Conservation (phyloP, 1,140 invertebrate genomes). For the Ectropis grisescens region DNA sequence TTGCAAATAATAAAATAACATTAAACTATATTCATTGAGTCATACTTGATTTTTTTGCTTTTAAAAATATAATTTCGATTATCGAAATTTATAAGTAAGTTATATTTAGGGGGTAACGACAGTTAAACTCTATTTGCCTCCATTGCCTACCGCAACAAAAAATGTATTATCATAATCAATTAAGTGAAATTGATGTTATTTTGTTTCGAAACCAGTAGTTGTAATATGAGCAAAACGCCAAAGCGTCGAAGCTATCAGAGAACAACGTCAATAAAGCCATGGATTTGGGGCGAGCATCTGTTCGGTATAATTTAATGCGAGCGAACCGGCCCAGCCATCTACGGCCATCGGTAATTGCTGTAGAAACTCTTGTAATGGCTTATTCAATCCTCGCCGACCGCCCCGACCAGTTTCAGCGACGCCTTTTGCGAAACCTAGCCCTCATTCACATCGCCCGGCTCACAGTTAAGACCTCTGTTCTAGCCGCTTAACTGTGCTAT, state of each 20-base stretch:
- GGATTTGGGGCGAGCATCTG: slow-evolving; percentile 20
- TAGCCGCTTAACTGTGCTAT: no score
- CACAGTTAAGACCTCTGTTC: no score
- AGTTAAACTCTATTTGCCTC: no score
- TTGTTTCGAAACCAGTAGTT: not conserved
- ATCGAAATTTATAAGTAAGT: no score
- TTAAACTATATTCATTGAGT: no score
- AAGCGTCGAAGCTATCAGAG: not conserved
- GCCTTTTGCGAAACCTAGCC: slow-evolving; percentile 4
- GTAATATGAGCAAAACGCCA: not conserved
- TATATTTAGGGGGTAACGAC: no score
- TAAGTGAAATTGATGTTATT: no score
- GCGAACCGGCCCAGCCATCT: slow-evolving; percentile 23
- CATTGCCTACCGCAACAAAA: no score
- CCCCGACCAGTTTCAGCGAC: slow-evolving; percentile 20
- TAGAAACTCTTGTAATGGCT: slow-evolving; percentile 47
- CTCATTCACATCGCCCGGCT: not conserved
- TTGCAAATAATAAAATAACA: no score
- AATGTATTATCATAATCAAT: no score
- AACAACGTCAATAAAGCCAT: slow-evolving; percentile 22
- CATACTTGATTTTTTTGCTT: no score
- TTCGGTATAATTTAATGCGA: slow-evolving; percentile 33
- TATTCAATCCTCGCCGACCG: slow-evolving; percentile 31
- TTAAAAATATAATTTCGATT: no score
- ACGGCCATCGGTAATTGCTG: slow-evolving; percentile 37